Base-by-base conservation (phyloP, 2,797 vertebrate species). In the Natrix natrix region DNA sequence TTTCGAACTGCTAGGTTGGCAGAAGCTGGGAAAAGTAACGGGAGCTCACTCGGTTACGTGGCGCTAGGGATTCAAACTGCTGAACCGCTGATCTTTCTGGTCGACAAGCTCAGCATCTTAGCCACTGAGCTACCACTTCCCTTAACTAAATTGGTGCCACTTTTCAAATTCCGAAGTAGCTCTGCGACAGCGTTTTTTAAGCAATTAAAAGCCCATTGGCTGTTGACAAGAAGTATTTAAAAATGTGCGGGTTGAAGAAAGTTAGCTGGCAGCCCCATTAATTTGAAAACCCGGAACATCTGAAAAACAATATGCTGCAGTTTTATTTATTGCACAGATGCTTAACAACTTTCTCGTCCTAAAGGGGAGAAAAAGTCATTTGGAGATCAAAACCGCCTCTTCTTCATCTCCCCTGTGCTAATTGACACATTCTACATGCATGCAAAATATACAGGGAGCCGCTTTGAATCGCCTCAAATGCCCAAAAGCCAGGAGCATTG, bases 311-410 rank as follows among this genome's bases (percentile, higher is more conserved):
- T 94, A 94, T 91, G 89, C 93, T 96, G 91, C 1, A 11, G 92
- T 95, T 92, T 94, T 94, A 96, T 93, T 94, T 95, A 91, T 43
- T 78, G 94, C 88, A 88, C 48, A 92, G 52, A 13, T 78, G 93
- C 93, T 48, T 78, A 94, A 59, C 94, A 94, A 92, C 78, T 14
- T 89, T 93, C 20, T 94, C 92, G 2, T 26, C 28, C 93, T 95
- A 55, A 54, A 93, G n/a, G 22, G 10, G 43, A 54, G 28, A 54
- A 86, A 83, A 95, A 94, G 3, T 63, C 32, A 94, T 93, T 88
- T 93, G 4, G 92, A 94, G 93, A 92, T 91, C 92, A 95, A 91
- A 93, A 56, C 28, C 1, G 61, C 14, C 66, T 61, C 43, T 66
- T 55, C 43, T 56, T 60, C 11, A 94, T 20, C 32, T 96, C 94